Conservation (phyloP, 2,797 vertebrate genomes). For the Taeniopygia guttata region DNA sequence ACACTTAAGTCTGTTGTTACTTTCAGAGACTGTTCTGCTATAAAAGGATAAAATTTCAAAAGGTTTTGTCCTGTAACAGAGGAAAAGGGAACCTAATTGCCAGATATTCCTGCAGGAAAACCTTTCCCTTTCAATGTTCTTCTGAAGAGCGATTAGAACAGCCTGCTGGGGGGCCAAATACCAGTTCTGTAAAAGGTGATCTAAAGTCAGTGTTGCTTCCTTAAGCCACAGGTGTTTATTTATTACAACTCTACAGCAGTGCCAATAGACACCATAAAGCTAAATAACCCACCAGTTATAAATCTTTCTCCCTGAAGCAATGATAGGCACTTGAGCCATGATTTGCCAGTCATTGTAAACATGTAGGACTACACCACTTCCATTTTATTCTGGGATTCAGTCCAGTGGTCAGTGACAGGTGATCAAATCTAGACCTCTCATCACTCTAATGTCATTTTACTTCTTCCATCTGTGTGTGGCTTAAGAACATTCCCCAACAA, state of each 20-base stretch:
- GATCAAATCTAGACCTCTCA: neutral
- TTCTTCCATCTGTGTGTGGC: neutral
- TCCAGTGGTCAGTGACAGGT: neutral
- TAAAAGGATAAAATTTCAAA: neutral
- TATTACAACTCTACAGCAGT: neutral
- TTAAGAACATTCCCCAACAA: neutral
- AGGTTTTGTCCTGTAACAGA: neutral
- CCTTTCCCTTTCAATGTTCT: neutral
- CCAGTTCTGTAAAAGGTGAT: neutral
- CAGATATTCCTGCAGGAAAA: neutral
- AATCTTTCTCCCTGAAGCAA: neutral
- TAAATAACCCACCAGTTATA: neutral
- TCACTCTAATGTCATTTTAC: neutral
- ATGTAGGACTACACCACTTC: neutral
- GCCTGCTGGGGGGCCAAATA: neutral
- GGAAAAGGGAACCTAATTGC: neutral
- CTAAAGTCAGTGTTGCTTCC: neutral
- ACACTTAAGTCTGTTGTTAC: neutral
- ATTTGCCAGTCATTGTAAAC: neutral
- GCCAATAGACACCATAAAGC: neutral
- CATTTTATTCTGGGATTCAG: neutral
- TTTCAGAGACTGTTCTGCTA: neutral
- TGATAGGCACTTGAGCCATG: neutral
- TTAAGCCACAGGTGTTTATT: neutral
- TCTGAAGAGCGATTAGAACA: neutral